Evolutionary conservation across 2,888 invertebrate species (phyloP), one percentile per base, ranked within the genome.

Genomic region (Pasiphila rectangulata): DNA sequence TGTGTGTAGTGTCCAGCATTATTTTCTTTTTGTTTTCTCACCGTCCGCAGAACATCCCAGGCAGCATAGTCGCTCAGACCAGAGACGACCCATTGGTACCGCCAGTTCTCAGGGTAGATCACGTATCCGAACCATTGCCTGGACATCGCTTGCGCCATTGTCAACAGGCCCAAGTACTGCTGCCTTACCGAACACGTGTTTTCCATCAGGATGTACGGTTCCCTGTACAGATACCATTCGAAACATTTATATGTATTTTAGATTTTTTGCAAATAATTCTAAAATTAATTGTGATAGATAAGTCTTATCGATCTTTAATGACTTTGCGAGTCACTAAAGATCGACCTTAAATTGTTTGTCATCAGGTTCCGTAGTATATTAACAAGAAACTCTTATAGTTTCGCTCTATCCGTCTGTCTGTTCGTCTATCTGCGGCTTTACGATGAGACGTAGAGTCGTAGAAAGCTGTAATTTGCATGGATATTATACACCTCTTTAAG

Each of bases 61-160:
- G 93, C 91, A 30, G 92, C 90, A 62, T 91, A 91, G 2, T 78
- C 76, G 0, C 89, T 89, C 15, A 93, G 83, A 0, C 90, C 93
- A 56, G 90, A 87, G 19, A 90, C 86, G 0, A 93, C 74, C 91
- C 92, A 93, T n/a, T 91, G 82, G 48, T 81, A 81, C 3, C 83
- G 74, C 92, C 92, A 93, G 86, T 92, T 93, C 27, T 85, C 72
- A 0, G 91, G 89, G 12, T 87, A 91, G 4, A 93, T 78, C 5
- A 90, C 79, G 61, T 90, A 91, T 2, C 93, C 93, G 60, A 93
- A 93, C 93, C 93, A 94, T 73, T 92, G 92, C 54, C 92, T 93
- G 0, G 93, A 82, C 48, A 93, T 79, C 47, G 93, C 93, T 68
- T 94, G 92, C 0, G 92, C 90, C 21, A 92, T 87, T 2, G 89